These are phyloP conservation scores for Actinernus sp. DNA, from an alignment of 92 coral and sea anemone genomes.

Conservation along the genomic window DNA sequence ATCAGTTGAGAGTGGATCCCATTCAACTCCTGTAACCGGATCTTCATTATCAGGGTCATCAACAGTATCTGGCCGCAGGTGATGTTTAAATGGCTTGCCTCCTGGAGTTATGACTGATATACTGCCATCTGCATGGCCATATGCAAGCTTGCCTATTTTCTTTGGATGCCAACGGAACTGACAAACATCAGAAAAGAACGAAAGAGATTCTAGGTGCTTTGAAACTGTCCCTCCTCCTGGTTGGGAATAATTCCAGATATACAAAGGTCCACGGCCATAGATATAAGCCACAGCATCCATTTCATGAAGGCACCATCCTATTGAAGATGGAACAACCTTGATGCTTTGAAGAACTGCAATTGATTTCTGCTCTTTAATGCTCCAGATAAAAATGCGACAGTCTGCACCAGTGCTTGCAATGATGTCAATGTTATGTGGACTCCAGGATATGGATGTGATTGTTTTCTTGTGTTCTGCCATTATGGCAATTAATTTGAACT, in stretches of 20 bases:
- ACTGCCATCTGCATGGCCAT: slow-evolving; percentile 97
- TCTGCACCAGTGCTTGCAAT: slow-evolving; percentile 91
- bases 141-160: slow-evolving; percentile 77
- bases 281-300: slow-evolving; percentile 73
- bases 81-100: slow-evolving; percentile 81
- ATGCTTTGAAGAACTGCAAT: slow-evolving; percentile 65
- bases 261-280: slow-evolving; percentile 93
- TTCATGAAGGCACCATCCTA: slow-evolving; percentile 95
- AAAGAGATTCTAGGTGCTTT: slow-evolving; percentile 79
- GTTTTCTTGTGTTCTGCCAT: slow-evolving; percentile 96
- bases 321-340: slow-evolving; percentile 68
- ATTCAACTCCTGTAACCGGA: slow-evolving; percentile 89
- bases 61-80: slow-evolving; percentile 78
- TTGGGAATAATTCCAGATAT: slow-evolving; percentile 68
- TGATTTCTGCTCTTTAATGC: slow-evolving; percentile 75
- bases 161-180: slow-evolving; percentile 94
- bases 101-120: slow-evolving; percentile 82
- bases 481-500: slow-evolving; percentile 78
- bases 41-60: slow-evolving; percentile 88
- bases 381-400: slow-evolving; percentile 85
- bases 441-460: slow-evolving; percentile 92
- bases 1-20: slow-evolving; percentile 93
- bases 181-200: slow-evolving; percentile 86
- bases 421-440: slow-evolving; percentile 76
- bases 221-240: slow-evolving; percentile 63